Percentiles rank a stretch among this genome's conserved stretches.
These are phyloP conservation scores for Pogonocichla stellata DNA, from an alignment of 2,113 vertebrate genomes.

Conservation along the genomic window DNA sequence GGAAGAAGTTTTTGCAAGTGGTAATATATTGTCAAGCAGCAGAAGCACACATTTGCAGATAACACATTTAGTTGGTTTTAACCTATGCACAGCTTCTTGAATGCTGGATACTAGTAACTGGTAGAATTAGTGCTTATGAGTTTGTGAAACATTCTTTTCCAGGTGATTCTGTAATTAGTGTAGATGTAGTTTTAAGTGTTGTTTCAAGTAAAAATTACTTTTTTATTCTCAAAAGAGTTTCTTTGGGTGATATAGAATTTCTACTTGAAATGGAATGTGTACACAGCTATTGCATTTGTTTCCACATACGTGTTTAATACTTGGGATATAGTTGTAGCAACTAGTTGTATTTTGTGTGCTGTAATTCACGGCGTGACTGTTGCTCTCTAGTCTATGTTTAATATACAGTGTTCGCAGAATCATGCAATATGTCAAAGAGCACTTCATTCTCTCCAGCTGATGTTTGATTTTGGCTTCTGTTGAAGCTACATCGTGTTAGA, in stretches of 20 bases:
- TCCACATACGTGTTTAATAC: not conserved
- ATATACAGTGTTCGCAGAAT: not conserved
- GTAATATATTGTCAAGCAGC: not conserved
- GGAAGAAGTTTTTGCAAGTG: not conserved
- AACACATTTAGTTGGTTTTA: not conserved
- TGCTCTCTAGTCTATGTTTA: not conserved
- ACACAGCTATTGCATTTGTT: not conserved
- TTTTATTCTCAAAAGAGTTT: not conserved
- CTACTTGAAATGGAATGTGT: fast-evolving
- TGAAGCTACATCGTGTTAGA: not conserved
- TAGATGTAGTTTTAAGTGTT: not conserved
- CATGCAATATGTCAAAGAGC: fast-evolving
- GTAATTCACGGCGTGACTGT: not conserved
- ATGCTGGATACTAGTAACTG: not conserved
- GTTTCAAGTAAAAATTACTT: not conserved
- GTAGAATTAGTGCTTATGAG: not conserved
- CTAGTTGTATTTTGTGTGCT: not conserved
- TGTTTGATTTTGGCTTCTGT: not conserved
- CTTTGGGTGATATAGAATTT: not conserved
- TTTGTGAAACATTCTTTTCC: not conserved
- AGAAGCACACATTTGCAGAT: not conserved
- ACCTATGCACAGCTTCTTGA: not conserved
- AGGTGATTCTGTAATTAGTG: not conserved
- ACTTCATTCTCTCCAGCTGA: not conserved
- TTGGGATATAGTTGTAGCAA: not conserved